These are phyloP conservation scores for Chiridota heheva DNA, from an alignment of 35 echinoderm and acorn worm species.

Conservation along the genomic window DNA sequence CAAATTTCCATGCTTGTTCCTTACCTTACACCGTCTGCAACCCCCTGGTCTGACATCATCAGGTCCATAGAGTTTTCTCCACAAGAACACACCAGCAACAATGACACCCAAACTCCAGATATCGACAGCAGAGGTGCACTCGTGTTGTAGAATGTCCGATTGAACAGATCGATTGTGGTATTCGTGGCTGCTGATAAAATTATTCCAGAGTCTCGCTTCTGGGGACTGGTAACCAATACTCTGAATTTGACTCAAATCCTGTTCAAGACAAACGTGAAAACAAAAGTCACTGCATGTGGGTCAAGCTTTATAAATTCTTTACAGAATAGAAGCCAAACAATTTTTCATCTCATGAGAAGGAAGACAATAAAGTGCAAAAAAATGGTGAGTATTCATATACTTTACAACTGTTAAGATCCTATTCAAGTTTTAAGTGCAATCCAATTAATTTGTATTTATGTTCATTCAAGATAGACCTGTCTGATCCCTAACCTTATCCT, in stretches of 20 bases:
- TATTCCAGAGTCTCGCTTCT: slow-evolving; percentile 80
- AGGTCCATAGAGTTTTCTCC: slow-evolving; percentile 73
- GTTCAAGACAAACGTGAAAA: not conserved
- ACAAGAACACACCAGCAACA: slow-evolving; percentile 58
- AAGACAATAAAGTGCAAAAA: no score
- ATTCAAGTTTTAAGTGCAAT: no score
- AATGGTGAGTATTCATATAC: no score
- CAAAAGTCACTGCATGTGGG: not conserved
- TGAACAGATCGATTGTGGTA: slow-evolving; percentile 43
- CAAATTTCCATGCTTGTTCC: not conserved
- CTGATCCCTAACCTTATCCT: no score
- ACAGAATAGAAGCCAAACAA: not conserved
- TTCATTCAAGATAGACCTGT: no score
- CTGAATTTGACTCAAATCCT: slow-evolving; percentile 92
- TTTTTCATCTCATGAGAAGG: not conserved
- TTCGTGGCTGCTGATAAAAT: slow-evolving; percentile 55
- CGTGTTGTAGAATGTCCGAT: slow-evolving; percentile 17
- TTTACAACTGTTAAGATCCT: no score
- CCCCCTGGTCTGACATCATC: slow-evolving; percentile 79
- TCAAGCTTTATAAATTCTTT: not conserved
- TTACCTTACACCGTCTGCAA: slow-evolving; percentile 77
- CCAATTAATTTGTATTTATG: no score
- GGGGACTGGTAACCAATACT: slow-evolving; percentile 94
- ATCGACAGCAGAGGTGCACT: slow-evolving; percentile 84
- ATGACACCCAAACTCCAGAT: slow-evolving; percentile 87